Conservation (phyloP, 2,113 vertebrate species). For the Columbina picui region DNA sequence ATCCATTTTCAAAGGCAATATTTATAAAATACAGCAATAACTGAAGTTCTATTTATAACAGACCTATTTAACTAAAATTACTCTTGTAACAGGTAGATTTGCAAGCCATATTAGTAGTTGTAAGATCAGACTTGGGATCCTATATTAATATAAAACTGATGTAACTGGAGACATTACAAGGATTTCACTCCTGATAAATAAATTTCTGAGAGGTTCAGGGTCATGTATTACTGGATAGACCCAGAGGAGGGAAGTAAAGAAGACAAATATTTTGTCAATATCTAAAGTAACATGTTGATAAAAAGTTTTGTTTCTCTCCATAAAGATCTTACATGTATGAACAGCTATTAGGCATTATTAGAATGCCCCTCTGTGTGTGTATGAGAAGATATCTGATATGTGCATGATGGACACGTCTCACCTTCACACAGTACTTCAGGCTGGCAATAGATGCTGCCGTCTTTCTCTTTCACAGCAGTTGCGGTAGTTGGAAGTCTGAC, state of each 20-base stretch:
- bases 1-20: not conserved
- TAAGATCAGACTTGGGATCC: not conserved
- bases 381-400: not conserved
- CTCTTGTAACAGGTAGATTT: not conserved
- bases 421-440: conserved; percentile 86
- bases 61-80: not conserved
- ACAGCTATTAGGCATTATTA: not conserved
- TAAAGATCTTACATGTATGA: not conserved
- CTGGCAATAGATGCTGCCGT: conserved; percentile 83
- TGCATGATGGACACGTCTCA: conserved; percentile 49
- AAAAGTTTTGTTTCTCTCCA: not conserved
- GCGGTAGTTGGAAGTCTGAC: conserved; percentile 81
- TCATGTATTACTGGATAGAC: not conserved
- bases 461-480: conserved; percentile 86
- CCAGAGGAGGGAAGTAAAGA: not conserved
- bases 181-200: not conserved
- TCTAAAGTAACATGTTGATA: not conserved
- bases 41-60: not conserved
- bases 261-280: not conserved
- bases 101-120: not conserved
- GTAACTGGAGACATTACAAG: not conserved
- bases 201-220: not conserved
- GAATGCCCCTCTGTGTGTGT: not conserved
- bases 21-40: not conserved
- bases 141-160: not conserved